A percentile compares a stretch with the other conserved stretches of the same genome.
phyloP scores from a whole-genome alignment of 2,113 vertebrate genomes.

The Anoplopoma fimbria region DNA sequence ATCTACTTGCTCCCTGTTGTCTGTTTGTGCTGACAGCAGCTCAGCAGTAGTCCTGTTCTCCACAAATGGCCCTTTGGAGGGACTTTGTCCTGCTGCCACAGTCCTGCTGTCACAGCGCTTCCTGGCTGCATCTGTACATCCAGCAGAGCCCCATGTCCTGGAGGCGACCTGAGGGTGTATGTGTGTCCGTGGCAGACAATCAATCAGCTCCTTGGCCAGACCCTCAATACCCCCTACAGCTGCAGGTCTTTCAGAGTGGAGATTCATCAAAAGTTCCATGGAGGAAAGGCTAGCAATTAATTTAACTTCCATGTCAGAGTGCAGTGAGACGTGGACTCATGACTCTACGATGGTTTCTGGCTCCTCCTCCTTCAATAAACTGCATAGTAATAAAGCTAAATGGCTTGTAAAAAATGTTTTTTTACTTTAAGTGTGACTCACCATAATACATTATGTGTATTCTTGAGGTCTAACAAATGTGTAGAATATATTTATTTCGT shows the following conservation, averaged over 20 bases:
- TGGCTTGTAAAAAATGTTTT: too few species aligned
- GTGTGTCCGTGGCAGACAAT: conserved; percentile 54
- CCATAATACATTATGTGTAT: too few species aligned
- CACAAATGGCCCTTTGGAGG: conserved; percentile 12
- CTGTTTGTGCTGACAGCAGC: conserved; percentile 16
- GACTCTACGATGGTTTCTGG: conserved; percentile 92
- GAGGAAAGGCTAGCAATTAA: conserved; percentile 55
- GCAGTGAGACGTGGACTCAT: conserved; percentile 69
- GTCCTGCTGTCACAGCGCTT: conserved; percentile 29
- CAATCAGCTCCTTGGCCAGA: conserved; percentile 69
- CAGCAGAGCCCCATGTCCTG: conserved; percentile 42
- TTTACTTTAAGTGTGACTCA: too few species aligned
- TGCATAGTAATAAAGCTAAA: too few species aligned
- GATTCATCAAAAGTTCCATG: conserved; percentile 43
- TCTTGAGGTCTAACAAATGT: too few species aligned
- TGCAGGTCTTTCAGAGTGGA: conserved; percentile 53
- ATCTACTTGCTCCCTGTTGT: conserved; percentile 58
- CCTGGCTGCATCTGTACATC: conserved; percentile 4
- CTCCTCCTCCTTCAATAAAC: conserved; percentile 57
- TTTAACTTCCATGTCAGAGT: conserved; percentile 23
- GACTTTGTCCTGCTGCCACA: conserved; percentile 30
- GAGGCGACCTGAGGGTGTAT: not conserved
- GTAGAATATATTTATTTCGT: too few species aligned
- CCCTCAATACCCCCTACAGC: conserved; percentile 62
- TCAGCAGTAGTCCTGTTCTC: conserved; percentile 50